phyloP scores from a whole-genome alignment of 2,888 invertebrate species.

The Agrotis ipsilon region DNA sequence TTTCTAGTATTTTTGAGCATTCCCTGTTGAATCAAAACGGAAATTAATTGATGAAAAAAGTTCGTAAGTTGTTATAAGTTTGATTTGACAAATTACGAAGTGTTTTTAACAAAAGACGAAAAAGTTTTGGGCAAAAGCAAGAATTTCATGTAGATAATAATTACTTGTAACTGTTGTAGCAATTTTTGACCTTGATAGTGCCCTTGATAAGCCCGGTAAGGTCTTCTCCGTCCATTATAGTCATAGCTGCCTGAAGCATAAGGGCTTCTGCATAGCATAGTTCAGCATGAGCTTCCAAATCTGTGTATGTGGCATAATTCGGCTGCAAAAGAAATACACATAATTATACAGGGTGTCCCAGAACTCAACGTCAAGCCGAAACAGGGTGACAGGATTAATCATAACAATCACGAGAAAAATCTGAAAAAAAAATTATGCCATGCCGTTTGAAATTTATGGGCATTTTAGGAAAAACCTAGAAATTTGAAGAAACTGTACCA shows the following conservation, averaged over 20 bases:
- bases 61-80: no score
- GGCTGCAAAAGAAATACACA: conserved; percentile 85
- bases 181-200: conserved; percentile 97
- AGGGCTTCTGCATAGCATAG: conserved; percentile 98
- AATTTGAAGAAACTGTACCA: no score
- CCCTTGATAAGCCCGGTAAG: conserved; percentile 97
- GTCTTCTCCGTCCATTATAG: conserved; percentile 98
- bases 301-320: conserved; percentile 95
- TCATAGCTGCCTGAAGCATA: conserved; percentile 96
- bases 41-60: conserved; percentile 10
- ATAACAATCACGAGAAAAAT: no score
- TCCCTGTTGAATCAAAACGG: conserved; percentile 91
- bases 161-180: conserved; percentile 98
- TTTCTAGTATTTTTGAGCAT: conserved; percentile 95
- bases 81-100: no score
- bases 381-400: no score
- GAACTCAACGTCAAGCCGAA: no score
- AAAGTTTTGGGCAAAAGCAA: not conserved
- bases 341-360: no score
- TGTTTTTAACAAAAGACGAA: no score
- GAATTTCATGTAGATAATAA: conserved; percentile 57
- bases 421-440: no score
- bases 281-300: conserved; percentile 98
- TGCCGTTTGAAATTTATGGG: no score
- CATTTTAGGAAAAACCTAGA: no score